Evolutionary conservation across 2,797 vertebrate species (phyloP).

Genomic region (Pantherophis alleghaniensis): DNA sequence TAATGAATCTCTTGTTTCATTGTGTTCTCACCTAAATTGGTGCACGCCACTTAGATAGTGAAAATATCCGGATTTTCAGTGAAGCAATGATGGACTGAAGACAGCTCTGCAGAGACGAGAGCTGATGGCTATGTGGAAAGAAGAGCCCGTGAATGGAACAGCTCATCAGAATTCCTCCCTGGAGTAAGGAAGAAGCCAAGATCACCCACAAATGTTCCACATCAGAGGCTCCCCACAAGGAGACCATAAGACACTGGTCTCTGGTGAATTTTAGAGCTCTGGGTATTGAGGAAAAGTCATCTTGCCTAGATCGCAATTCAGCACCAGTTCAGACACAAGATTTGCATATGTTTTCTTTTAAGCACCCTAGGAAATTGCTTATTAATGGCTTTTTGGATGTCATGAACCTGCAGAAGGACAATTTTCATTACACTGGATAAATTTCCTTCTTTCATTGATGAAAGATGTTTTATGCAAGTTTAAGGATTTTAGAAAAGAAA

Average conservation of each 20-base stretch:
- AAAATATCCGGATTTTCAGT: neutral
- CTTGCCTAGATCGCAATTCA: neutral
- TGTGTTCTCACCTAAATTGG: conserved; percentile 31
- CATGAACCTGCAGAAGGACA: neutral
- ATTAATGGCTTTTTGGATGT: neutral
- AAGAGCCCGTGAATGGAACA: neutral
- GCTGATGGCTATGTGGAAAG: neutral
- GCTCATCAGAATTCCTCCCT: neutral
- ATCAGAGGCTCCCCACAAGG: neutral
- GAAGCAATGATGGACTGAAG: neutral
- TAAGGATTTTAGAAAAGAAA: neutral
- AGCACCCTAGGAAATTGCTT: neutral
- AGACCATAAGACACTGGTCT: neutral
- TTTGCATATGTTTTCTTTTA: neutral
- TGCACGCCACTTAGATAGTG: conserved; percentile 60
- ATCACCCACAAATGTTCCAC: neutral
- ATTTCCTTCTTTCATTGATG: neutral
- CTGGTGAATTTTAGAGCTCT: neutral
- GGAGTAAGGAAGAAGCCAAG: neutral
- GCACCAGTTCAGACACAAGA: neutral
- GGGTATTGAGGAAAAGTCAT: neutral
- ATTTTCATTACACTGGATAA: neutral
- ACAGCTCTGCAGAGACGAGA: neutral
- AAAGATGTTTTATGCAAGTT: neutral
- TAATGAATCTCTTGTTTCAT: conserved; percentile 50